Evolutionary conservation across 2,888 invertebrate species (phyloP).

Genomic region (Cryptosula pallasiana): DNA sequence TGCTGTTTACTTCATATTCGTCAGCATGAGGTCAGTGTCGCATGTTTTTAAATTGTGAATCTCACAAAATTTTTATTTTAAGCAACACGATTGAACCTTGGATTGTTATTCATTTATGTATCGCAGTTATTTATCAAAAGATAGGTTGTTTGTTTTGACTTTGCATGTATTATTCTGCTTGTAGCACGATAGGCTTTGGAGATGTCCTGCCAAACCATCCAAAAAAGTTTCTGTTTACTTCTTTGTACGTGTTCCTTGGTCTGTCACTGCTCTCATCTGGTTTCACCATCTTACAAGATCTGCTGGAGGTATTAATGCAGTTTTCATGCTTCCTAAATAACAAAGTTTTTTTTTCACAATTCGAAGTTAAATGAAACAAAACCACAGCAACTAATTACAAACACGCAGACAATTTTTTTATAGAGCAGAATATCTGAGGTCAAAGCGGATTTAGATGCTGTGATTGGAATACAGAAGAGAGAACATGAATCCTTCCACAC

Average conservation of each 20-base stretch:
- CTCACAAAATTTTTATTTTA: too few species aligned
- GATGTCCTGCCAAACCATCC: slow-evolving; percentile 84
- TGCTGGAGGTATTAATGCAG: slow-evolving; percentile 20
- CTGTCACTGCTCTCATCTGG: slow-evolving; percentile 75
- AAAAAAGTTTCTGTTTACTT: slow-evolving; percentile 81
- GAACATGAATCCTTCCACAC: not conserved
- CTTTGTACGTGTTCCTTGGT: slow-evolving; percentile 88
- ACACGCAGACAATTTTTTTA: too few species aligned
- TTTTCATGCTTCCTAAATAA: too few species aligned
- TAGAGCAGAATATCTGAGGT: slow-evolving; percentile 19
- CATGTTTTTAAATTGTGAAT: too few species aligned
- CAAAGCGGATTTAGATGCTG: not conserved
- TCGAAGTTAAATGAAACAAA: too few species aligned
- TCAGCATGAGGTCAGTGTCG: slow-evolving; percentile 65
- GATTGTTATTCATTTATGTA: too few species aligned
- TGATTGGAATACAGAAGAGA: slow-evolving; percentile 13
- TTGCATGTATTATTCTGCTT: not conserved
- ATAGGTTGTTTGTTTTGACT: too few species aligned
- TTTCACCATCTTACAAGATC: slow-evolving; percentile 5
- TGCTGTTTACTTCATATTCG: slow-evolving; percentile 93
- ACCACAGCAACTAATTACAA: too few species aligned
- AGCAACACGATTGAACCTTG: too few species aligned
- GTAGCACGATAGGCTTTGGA: slow-evolving; percentile 92
- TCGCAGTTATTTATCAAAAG: too few species aligned
- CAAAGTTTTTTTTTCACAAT: too few species aligned